Conservation (phyloP, 2,888 invertebrate species). For the Dinocampus coccinellae region DNA sequence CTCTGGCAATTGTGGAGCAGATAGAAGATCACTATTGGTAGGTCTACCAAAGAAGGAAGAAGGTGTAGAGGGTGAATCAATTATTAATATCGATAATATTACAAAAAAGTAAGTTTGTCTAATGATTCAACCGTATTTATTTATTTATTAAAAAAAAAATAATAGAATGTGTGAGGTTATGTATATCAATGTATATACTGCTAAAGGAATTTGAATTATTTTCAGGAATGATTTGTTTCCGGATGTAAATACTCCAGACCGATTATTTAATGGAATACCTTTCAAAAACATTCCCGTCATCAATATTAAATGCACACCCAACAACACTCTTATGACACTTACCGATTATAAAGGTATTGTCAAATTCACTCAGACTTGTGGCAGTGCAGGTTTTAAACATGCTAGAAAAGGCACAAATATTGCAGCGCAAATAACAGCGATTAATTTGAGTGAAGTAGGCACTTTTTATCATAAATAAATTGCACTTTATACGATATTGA, state of each 20-base stretch:
- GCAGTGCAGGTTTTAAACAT: constrained; percentile 95
- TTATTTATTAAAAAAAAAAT: neutral
- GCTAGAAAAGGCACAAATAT: constrained; percentile 96
- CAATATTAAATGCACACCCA: constrained; percentile 84
- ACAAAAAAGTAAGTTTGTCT: constrained; percentile 72
- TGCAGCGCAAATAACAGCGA: constrained; percentile 95
- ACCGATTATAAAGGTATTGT: constrained; percentile 73
- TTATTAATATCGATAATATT: constrained; percentile 78
- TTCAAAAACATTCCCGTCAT: constrained; percentile 87
- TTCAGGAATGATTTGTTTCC: constrained; percentile 79
- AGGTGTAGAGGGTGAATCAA: constrained; percentile 83
- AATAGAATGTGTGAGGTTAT: neutral
- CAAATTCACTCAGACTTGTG: constrained; percentile 81
- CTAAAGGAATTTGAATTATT: neutral
- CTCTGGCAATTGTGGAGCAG: constrained; percentile 50
- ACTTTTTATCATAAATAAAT: constrained; percentile 15
- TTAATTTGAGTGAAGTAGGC: constrained; percentile 81
- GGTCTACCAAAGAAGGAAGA: constrained; percentile 74
- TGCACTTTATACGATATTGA: constrained; percentile 10
- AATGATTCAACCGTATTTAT: neutral
- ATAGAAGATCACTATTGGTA: constrained; percentile 61
- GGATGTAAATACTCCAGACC: constrained; percentile 78
- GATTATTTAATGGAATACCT: constrained; percentile 80
- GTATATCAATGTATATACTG: neutral
- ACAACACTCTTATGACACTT: constrained; percentile 89